Percentiles rank a stretch among this genome's conserved stretches.
These are phyloP conservation scores for Vidua macroura DNA, from an alignment of 2,113 vertebrate species.

Conservation along the genomic window DNA sequence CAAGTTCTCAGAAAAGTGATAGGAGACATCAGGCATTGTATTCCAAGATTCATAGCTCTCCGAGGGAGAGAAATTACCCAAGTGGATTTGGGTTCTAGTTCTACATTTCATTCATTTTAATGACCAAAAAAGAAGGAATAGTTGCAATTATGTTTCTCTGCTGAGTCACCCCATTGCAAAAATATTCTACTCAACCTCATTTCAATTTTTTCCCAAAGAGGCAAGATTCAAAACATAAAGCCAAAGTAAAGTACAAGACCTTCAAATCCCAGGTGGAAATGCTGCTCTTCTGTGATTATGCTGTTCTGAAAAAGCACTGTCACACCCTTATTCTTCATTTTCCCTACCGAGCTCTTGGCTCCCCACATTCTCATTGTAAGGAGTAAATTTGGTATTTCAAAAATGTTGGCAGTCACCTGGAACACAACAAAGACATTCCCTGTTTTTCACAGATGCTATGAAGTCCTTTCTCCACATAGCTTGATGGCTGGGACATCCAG, in stretches of 20 bases:
- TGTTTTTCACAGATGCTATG: background rate
- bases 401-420: background rate
- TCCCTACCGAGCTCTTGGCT: background rate
- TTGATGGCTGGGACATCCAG: background rate
- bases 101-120: background rate
- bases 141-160: background rate
- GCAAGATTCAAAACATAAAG: background rate
- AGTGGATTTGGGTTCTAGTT: background rate
- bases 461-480: background rate
- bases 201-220: background rate
- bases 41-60: background rate
- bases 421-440: background rate
- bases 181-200: background rate
- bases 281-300: background rate
- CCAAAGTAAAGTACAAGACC: background rate
- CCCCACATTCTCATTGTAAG: background rate
- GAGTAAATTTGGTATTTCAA: background rate
- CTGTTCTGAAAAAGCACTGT: background rate
- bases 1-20: background rate
- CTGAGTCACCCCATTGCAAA: background rate
- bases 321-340: background rate
- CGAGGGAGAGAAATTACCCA: background rate
- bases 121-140: background rate
- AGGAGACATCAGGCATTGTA: background rate
- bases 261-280: background rate